Evolutionary conservation across 2,888 invertebrate genomes (phyloP).

Genomic region (Brachyptera putata): DNA sequence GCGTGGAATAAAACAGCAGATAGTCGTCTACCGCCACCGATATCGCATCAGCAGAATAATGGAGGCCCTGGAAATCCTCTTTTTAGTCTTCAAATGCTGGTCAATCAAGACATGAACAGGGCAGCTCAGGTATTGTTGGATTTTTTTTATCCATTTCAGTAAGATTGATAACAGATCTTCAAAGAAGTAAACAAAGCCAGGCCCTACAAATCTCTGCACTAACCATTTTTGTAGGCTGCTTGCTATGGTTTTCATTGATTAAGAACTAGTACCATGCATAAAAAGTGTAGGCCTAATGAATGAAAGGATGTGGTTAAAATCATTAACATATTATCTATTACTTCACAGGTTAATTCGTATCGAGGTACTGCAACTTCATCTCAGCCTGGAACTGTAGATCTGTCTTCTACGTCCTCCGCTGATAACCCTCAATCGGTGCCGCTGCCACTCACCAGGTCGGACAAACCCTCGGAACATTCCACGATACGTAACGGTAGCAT

Average conservation of each 20-base stretch:
- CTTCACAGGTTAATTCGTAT: conserved; percentile 25
- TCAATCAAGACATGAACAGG: conserved; percentile 43
- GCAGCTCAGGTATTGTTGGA: too few species aligned
- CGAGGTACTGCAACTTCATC: conserved; percentile 21
- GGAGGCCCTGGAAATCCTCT: conserved; percentile 42
- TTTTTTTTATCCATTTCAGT: too few species aligned
- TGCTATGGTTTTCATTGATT: too few species aligned
- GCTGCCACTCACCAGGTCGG: conserved; percentile 43
- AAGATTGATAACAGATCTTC: too few species aligned
- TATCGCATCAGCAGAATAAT: conserved; percentile 16
- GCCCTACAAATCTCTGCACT: too few species aligned
- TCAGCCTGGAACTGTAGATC: conserved; percentile 37
- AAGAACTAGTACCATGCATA: too few species aligned
- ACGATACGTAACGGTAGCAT: conserved; percentile 41
- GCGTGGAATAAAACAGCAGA: conserved; percentile 23
- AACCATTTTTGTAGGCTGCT: too few species aligned
- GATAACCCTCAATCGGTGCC: conserved; percentile 44
- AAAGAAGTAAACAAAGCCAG: too few species aligned
- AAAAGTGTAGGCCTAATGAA: too few species aligned
- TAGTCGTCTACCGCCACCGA: conserved; percentile 19
- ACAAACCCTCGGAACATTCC: conserved; percentile 39
- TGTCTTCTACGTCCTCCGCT: conserved; percentile 42
- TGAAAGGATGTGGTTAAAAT: too few species aligned
- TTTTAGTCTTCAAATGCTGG: conserved; percentile 45
- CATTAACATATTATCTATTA: too few species aligned